Conservation (phyloP, 2,797 vertebrate genomes). For the Cephalopachus bancanus region DNA sequence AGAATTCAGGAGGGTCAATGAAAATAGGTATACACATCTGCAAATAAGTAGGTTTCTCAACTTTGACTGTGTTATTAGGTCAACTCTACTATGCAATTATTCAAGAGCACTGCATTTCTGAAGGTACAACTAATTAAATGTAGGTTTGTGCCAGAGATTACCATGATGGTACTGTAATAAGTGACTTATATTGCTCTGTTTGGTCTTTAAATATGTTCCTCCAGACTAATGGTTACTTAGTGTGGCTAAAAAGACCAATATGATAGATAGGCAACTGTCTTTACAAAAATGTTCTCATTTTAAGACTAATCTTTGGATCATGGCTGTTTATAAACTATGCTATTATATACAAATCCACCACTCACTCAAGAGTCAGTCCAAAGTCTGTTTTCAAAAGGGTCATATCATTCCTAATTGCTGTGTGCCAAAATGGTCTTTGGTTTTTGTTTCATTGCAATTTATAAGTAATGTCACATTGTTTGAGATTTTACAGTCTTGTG, state of each 20-base stretch:
- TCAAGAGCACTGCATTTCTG: background rate
- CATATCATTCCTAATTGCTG: background rate
- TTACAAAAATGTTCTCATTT: background rate
- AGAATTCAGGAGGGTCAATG: constrained; percentile 21
- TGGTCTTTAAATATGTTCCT: background rate
- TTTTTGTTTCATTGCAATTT: constrained; percentile 46
- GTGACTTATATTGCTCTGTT: background rate
- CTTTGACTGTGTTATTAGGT: background rate
- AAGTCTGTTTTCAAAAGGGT: constrained; percentile 11
- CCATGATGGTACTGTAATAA: background rate
- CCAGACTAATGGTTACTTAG: background rate
- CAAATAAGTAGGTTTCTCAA: background rate
- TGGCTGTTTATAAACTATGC: constrained; percentile 13
- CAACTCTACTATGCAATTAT: background rate
- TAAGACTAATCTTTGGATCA: background rate
- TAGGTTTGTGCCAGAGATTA: background rate
- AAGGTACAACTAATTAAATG: background rate
- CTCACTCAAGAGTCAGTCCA: background rate
- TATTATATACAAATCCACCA: background rate
- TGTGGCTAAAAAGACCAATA: background rate
- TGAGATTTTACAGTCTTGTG: background rate
- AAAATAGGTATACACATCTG: background rate
- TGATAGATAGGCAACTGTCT: constrained; percentile 26
- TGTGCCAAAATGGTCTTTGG: background rate
- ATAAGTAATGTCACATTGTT: constrained; percentile 9